phyloP scores from a whole-genome alignment of 2,888 invertebrate genomes.

The Cheiracanthium punctorium region DNA sequence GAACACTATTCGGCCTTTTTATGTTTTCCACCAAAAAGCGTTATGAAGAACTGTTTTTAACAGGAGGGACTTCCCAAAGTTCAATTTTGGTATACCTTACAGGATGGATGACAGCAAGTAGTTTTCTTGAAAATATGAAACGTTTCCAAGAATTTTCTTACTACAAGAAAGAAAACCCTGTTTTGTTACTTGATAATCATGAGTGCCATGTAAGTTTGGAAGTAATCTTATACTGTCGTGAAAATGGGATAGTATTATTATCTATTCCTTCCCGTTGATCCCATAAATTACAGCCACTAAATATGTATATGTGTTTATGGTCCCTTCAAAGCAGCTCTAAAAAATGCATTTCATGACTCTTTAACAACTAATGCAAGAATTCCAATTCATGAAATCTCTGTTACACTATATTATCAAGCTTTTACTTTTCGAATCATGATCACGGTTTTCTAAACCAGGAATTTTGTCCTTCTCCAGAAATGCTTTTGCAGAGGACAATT shows the following conservation, averaged over 20 bases:
- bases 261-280: constrained; percentile 76
- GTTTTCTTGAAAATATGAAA: constrained; percentile 73
- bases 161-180: constrained; percentile 72
- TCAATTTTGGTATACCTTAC: constrained; percentile 71
- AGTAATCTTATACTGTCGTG: constrained; percentile 74
- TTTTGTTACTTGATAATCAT: constrained; percentile 74
- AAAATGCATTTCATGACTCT: constrained; percentile 1
- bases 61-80: too few relatives aligned
- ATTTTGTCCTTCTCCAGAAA: constrained; percentile 11
- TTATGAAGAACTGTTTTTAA: too few relatives aligned
- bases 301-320: neutral
- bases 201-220: constrained; percentile 70
- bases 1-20: too few relatives aligned
- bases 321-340: neutral
- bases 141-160: constrained; percentile 73
- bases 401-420: constrained; percentile 1
- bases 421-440: constrained; percentile 18
- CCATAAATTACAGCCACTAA: constrained; percentile 76
- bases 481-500: neutral
- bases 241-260: constrained; percentile 75
- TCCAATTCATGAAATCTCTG: constrained; percentile 4
- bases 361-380: constrained; percentile 8
- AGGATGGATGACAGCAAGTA: constrained; percentile 74
- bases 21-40: too few relatives aligned
- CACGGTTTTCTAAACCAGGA: constrained; percentile 13